Conservation (phyloP, 2,113 vertebrate species). For the Beaufortia kweichowensis region DNA sequence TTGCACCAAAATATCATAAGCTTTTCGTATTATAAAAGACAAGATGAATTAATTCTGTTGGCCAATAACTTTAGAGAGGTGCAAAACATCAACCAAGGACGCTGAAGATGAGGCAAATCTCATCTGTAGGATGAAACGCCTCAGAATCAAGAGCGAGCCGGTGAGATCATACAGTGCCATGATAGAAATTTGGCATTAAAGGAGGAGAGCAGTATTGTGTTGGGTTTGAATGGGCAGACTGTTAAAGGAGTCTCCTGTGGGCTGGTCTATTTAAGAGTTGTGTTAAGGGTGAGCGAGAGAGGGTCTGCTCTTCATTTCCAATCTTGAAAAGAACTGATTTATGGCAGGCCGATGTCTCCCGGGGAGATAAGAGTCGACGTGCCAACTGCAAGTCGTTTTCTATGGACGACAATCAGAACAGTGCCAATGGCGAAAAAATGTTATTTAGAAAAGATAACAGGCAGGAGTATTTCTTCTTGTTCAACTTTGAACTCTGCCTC, state of each 20-base stretch:
- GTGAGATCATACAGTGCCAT: neutral
- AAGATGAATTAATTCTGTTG: neutral
- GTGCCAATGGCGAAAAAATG: conserved; percentile 46
- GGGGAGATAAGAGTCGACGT: conserved; percentile 59
- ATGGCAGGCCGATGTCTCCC: conserved; percentile 61
- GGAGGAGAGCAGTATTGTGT: conserved; percentile 28
- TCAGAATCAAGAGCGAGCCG: neutral
- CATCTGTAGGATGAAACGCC: conserved; percentile 3
- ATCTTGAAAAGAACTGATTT: conserved; percentile 66
- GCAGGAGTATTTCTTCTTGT: conserved; percentile 44
- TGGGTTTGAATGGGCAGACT: conserved; percentile 24
- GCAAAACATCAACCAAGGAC: neutral
- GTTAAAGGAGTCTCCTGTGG: neutral
- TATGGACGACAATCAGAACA: conserved; percentile 58
- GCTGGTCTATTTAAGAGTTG: conserved; percentile 25
- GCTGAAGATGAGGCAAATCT: neutral
- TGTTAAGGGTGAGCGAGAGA: conserved; percentile 14
- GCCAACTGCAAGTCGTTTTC: conserved; percentile 51
- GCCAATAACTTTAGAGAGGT: neutral
- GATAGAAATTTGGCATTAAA: conserved; percentile 12
- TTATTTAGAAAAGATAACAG: conserved; percentile 54
- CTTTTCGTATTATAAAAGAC: neutral
- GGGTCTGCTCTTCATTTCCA: conserved; percentile 59
- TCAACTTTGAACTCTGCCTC: conserved; percentile 48
- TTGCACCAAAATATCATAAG: too few species aligned